Conservation (phyloP, 1,140 invertebrate species). For the Maconellicoccus hirsutus region DNA sequence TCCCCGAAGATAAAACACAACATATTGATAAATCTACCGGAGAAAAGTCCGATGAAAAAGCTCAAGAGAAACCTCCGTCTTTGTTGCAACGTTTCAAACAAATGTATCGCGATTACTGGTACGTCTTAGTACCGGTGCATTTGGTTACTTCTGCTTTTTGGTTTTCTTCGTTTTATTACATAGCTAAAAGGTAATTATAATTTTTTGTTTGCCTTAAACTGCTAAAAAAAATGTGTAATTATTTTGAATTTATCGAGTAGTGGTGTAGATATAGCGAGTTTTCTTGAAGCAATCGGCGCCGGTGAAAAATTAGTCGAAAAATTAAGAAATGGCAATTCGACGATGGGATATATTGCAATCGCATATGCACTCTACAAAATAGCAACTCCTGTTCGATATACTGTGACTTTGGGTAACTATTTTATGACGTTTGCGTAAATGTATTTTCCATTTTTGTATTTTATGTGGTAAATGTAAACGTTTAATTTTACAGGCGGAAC, state of each 20-base stretch:
- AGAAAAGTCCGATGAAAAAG: neutral
- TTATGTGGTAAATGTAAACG: neutral
- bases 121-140: constrained; percentile 82
- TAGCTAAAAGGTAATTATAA: constrained; percentile 60
- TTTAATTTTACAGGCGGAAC: constrained; percentile 44
- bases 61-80: constrained; percentile 38
- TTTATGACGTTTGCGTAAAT: neutral
- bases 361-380: constrained; percentile 86
- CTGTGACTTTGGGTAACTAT: constrained; percentile 60
- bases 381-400: constrained; percentile 76
- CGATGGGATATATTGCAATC: constrained; percentile 75
- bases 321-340: constrained; percentile 49
- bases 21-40: too few relatives aligned
- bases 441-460: neutral
- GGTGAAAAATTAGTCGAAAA: constrained; percentile 63
- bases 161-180: constrained; percentile 73
- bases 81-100: constrained; percentile 76
- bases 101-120: constrained; percentile 90
- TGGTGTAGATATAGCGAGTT: constrained; percentile 70
- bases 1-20: neutral
- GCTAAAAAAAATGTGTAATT: constrained; percentile 16
- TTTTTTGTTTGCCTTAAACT: too few relatives aligned
- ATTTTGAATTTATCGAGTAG: constrained; percentile 38
- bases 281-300: constrained; percentile 60
- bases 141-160: constrained; percentile 70